Conservation (phyloP, 2,888 invertebrate genomes). For the Autographa pulchrina region DNA sequence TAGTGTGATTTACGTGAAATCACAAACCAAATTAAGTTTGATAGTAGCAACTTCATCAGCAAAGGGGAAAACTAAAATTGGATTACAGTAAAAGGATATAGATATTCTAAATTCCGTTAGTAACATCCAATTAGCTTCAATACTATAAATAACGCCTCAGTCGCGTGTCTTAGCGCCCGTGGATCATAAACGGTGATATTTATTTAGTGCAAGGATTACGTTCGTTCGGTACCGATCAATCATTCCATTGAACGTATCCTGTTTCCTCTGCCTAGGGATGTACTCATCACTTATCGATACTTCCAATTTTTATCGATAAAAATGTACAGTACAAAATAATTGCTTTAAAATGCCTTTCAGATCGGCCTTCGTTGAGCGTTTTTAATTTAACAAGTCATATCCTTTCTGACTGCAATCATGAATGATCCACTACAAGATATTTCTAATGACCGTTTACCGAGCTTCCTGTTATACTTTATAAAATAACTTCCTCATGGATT, state of each 20-base stretch:
- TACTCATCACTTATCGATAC: conserved; percentile 64
- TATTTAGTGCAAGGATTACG: conserved; percentile 88
- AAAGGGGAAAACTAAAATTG: background rate
- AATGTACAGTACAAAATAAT: background rate
- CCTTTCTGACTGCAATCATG: conserved; percentile 24
- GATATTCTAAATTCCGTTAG: conserved; percentile 11
- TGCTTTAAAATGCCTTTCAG: background rate
- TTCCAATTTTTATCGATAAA: conserved; percentile 41
- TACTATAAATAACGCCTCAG: conserved; percentile 55
- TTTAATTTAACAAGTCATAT: conserved; percentile 24
- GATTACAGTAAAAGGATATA: background rate
- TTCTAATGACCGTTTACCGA: conserved; percentile 31
- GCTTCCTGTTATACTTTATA: conserved; percentile 43
- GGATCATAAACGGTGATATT: conserved; percentile 75
- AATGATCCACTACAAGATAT: conserved; percentile 32
- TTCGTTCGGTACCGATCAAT: conserved; percentile 87
- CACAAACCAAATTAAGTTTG: too few relatives aligned
- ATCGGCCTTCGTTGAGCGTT: conserved; percentile 13
- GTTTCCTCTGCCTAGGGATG: conserved; percentile 82
- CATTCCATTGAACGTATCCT: conserved; percentile 89
- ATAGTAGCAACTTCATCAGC: background rate
- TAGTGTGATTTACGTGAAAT: too few relatives aligned
- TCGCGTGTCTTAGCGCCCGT: conserved; percentile 59
- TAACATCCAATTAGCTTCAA: conserved; percentile 37
- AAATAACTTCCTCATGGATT: conserved; percentile 46